Conservation (phyloP, 2,797 vertebrate genomes). For the Pyrocephalus nanus region DNA sequence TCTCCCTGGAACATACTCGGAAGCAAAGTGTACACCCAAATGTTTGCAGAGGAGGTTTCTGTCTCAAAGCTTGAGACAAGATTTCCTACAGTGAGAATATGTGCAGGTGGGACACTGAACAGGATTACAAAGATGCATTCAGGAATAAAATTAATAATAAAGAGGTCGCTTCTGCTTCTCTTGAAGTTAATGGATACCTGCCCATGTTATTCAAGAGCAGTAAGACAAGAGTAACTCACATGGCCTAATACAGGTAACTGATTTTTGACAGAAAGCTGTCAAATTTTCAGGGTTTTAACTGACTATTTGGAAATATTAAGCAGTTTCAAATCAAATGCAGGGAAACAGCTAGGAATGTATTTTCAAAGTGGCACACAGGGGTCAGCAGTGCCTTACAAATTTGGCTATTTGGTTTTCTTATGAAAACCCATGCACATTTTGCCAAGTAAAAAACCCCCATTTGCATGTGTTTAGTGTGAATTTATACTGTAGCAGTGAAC, state of each 20-base stretch:
- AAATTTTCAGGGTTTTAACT: not conserved
- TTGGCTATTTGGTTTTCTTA: not conserved
- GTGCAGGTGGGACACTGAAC: not conserved
- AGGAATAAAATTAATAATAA: not conserved
- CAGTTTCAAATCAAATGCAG: not conserved
- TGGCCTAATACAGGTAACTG: not conserved
- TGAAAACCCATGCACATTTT: not conserved
- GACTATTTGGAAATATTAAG: not conserved
- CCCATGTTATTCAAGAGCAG: not conserved
- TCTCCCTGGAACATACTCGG: not conserved
- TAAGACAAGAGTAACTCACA: not conserved
- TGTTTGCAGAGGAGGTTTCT: not conserved
- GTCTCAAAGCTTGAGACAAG: not conserved
- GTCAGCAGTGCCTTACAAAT: not conserved
- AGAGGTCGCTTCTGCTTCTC: not conserved
- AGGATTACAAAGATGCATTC: not conserved
- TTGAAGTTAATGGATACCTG: not conserved
- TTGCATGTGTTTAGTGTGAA: not conserved
- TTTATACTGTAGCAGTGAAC: not conserved
- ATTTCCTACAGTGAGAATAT: not conserved
- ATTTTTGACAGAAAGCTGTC: not conserved
- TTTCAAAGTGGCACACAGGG: not conserved
- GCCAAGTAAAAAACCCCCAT: not conserved
- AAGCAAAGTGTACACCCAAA: not conserved
- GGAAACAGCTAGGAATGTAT: not conserved